These are phyloP conservation scores for Pelecanoides urinatrix DNA, from an alignment of 2,113 vertebrate genomes.

Conservation along the genomic window DNA sequence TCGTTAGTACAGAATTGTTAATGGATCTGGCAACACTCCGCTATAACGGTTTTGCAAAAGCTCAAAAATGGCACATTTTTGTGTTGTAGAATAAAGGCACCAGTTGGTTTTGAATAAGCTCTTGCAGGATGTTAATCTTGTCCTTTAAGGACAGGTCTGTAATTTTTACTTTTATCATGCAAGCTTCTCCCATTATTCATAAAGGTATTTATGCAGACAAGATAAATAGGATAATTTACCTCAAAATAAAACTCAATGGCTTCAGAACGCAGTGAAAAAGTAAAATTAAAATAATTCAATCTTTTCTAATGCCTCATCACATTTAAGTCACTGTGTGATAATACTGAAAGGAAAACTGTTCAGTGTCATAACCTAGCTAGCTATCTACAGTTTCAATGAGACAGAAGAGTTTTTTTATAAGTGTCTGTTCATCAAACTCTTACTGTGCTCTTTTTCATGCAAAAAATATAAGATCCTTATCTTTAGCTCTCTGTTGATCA, in stretches of 20 bases:
- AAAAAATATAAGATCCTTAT: neutral
- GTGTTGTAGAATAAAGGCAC: neutral
- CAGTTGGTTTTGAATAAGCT: slow-evolving; percentile 17
- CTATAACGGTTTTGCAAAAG: neutral
- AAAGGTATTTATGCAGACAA: slow-evolving; percentile 53
- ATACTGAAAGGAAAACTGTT: slow-evolving; percentile 38
- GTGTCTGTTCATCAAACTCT: slow-evolving; percentile 40
- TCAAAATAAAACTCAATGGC: slow-evolving; percentile 61
- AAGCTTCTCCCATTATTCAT: slow-evolving; percentile 60
- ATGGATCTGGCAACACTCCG: neutral
- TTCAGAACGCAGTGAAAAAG: slow-evolving; percentile 34
- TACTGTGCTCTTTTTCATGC: neutral
- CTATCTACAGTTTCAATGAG: slow-evolving; percentile 9
- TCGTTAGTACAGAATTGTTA: neutral
- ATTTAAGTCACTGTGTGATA: slow-evolving; percentile 50
- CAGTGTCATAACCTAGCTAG: slow-evolving; percentile 20
- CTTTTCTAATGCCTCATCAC: slow-evolving; percentile 42
- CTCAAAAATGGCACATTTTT: neutral
- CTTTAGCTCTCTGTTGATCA: neutral
- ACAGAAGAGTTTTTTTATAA: slow-evolving; percentile 16
- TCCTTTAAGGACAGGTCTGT: slow-evolving; percentile 34
- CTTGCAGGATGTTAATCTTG: slow-evolving; percentile 26
- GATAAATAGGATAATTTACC: slow-evolving; percentile 71
- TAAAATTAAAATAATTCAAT: slow-evolving; percentile 56
- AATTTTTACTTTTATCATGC: slow-evolving; percentile 56